Conservation (phyloP, 2,888 invertebrate species). For the Drosophila lacicola region DNA sequence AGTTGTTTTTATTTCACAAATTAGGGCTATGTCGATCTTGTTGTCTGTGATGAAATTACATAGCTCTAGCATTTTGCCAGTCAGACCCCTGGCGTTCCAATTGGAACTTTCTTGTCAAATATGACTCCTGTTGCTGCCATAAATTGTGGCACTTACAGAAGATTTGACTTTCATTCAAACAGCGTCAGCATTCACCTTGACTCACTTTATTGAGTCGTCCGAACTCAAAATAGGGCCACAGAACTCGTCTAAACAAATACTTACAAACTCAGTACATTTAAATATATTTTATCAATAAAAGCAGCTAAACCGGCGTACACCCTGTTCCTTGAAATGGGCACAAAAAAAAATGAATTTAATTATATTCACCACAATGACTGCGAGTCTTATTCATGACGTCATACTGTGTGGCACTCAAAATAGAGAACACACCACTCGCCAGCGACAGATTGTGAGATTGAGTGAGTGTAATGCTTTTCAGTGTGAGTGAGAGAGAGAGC, state of each 20-base stretch:
- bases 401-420: conserved; percentile 53
- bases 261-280: too few species aligned
- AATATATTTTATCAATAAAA: conserved; percentile 36
- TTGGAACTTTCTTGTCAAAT: conserved; percentile 42
- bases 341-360: conserved; percentile 45
- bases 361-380: conserved; percentile 55
- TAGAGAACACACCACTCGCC: conserved; percentile 18
- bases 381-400: conserved; percentile 58
- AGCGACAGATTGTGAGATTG: conserved; percentile 24
- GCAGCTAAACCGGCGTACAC: neutral
- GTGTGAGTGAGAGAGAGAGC: conserved; percentile 1
- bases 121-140: too few species aligned
- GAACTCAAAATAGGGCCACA: conserved; percentile 23
- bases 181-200: conserved; percentile 57
- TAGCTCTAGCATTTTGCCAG: too few species aligned
- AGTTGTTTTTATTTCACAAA: too few species aligned
- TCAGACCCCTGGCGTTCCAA: too few species aligned
- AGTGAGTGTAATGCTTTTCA: neutral
- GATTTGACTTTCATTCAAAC: conserved; percentile 2
- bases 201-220: conserved; percentile 9
- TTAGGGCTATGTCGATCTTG: too few species aligned
- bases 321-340: too few species aligned
- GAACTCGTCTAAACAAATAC: too few species aligned
- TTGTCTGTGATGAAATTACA: too few species aligned
- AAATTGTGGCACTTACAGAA: too few species aligned